Evolutionary conservation across 2,888 invertebrate species (phyloP).

Genomic region (Nomada fucata): DNA sequence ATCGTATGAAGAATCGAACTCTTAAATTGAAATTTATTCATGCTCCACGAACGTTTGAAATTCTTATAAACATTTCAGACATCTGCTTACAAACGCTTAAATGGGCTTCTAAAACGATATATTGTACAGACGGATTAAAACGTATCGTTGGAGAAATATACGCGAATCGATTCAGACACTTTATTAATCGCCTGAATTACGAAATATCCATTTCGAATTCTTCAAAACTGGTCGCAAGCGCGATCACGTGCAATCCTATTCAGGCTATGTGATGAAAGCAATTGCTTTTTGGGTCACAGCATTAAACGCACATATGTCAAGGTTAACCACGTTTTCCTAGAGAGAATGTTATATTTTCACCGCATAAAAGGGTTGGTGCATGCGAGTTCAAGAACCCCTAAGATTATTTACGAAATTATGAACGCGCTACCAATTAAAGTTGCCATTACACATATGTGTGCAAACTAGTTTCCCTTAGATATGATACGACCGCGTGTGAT

Average conservation of each 20-base stretch:
- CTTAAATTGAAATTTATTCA: too few relatives aligned
- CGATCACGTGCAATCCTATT: neutral
- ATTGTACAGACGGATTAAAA: too few relatives aligned
- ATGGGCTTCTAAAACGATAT: too few relatives aligned
- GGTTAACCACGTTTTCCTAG: conserved; percentile 6
- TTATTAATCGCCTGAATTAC: neutral
- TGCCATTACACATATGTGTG: neutral
- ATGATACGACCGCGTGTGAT: neutral
- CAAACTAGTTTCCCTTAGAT: too few relatives aligned
- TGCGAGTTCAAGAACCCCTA: neutral
- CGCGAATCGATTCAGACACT: too few relatives aligned
- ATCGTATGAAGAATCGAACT: too few relatives aligned
- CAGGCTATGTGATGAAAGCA: neutral
- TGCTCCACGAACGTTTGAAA: too few relatives aligned
- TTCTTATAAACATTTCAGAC: too few relatives aligned
- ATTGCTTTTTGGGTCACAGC: neutral
- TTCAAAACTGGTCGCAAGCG: neutral
- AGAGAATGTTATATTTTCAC: conserved; percentile 5
- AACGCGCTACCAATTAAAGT: neutral
- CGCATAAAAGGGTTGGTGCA: neutral
- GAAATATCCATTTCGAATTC: neutral
- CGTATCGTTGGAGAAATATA: too few relatives aligned
- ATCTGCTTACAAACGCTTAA: too few relatives aligned
- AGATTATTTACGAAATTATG: neutral
- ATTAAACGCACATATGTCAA: conserved; percentile 12